Evolutionary conservation across 2,797 vertebrate species (phyloP).

Genomic region (Trachops cirrhosus): DNA sequence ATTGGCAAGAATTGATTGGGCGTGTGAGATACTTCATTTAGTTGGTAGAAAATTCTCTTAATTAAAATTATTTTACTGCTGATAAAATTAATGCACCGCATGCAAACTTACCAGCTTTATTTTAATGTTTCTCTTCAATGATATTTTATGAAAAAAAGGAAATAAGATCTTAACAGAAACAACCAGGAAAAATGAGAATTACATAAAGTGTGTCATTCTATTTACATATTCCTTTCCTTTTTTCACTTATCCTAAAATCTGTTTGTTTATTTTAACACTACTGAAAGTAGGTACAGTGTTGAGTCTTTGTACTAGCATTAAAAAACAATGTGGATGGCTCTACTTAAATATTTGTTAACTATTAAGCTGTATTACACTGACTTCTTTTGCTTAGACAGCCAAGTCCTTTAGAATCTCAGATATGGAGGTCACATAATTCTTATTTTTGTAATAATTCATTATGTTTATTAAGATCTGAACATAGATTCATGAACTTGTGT

Average conservation of each 20-base stretch:
- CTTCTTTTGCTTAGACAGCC: background rate
- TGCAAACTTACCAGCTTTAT: conserved; percentile 52
- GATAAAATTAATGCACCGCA: conserved; percentile 64
- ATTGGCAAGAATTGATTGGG: conserved; percentile 77
- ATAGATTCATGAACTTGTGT: background rate
- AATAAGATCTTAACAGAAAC: background rate
- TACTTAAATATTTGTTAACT: background rate
- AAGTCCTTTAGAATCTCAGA: background rate
- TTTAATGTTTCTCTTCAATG: conserved; percentile 55
- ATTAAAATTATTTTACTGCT: conserved; percentile 80
- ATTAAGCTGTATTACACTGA: background rate
- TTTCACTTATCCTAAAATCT: background rate
- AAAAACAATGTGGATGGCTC: background rate
- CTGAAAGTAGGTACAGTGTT: background rate
- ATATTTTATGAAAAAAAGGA: conserved; percentile 27
- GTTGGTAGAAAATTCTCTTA: conserved; percentile 68
- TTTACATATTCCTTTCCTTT: background rate
- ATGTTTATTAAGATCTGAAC: background rate
- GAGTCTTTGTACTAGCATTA: background rate
- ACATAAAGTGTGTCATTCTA: background rate
- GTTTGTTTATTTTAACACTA: background rate
- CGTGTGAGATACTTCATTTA: conserved; percentile 72
- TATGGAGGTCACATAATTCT: background rate
- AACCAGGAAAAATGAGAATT: background rate
- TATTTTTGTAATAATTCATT: background rate